Evolutionary conservation across 2,797 vertebrate species (phyloP), one percentile per base, ranked within the genome.

Genomic region (Nothura maculosa): DNA sequence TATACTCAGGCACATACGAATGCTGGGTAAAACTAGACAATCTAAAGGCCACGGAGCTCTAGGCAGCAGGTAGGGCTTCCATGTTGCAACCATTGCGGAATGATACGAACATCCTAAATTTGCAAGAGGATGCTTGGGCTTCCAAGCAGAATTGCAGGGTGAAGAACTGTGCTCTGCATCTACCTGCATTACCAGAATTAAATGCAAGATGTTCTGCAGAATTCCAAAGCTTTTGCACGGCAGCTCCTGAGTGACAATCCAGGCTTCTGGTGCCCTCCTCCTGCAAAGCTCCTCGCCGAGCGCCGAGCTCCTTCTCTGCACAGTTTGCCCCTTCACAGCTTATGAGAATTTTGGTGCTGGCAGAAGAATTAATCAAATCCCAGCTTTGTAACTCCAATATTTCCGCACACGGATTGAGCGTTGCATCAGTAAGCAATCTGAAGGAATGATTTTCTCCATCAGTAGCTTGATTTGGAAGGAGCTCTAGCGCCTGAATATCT

Each of bases 381-480:
- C 47, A 34, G 74, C 82, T 73, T 85, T 2, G 38, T 63, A 87
- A 85, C 94, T 82, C 82, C 84, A 88, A 90, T 95, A 92, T 92
- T 94, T 93, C 89, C 74, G 75, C 63, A 27, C 57, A 73, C 15
- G 77, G 60, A 73, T 42, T 81, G 83, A 84, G 54, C 75, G 11
- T 7, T 30, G 69, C 58, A 87, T 68, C 85, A 75, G 67, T 47
- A 92, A 93, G 87, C 84, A 81, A 58, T 40, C 4, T 67, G 81
- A 87, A 94, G 66, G 34, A 81, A 81, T 73, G 1, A 81, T 94
- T 87, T 91, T 86, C 86, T 85, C 68, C 57, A 43, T 22, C 87
- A 83, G 90, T 85, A 84, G 47, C 48, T 45, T 12, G 57, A 81
- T 88, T 76, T 54, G 87, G 90, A 94, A 92, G 81, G 80, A 82